Base-by-base conservation (phyloP, 2,113 vertebrate species). In the Agapornis roseicollis region DNA sequence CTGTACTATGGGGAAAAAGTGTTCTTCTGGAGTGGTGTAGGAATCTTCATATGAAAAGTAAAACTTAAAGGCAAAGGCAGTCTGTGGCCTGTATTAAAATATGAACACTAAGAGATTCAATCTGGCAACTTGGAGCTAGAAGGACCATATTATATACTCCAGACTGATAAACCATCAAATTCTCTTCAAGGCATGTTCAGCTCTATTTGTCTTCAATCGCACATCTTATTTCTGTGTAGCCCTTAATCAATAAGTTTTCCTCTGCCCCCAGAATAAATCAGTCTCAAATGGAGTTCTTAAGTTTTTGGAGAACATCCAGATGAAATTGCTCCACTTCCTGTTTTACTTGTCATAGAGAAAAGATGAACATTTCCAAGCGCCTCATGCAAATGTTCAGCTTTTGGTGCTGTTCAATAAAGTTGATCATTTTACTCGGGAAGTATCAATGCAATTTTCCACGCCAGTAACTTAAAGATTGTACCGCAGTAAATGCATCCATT, bases 381-480 rank as follows among this genome's bases (percentile, higher is more conserved):
- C 63, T 90, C 47, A 78, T 96, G 90, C 91, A 97, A 94, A 97
- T 80, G 65, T 73, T 83, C 61, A 80, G 88, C 85, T 91, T 28
- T 77, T 17, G 66, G 91, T 79, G 70, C 85, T 88, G 95, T 87
- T 96, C 96, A 83, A 93, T 97, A 85, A 95, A 94, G 91, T 91
- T 97, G 94, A 95, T 95, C 60, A 94, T 82, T 94, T 95, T 17
- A 55, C 90, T 55, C 17, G 4, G 95, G 95, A 96, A 80, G 87
- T 73, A 96, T 96, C 93, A 93, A 53, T 74, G 95, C 95, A 97
- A 97, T 97, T 97, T 97, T 97, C 97, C 95, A 96, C 55, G 0
- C 94, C 86, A 20, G 84, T 91, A 92, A 13, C 84, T 94, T 82
- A 90, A 96, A 96, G 96, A 97, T 92, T 83, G 84, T 70, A 56